Percentiles rank a stretch among this genome's conserved stretches.
Conservation (phyloP, 2,888 invertebrate species). For the Labia minor region DNA sequence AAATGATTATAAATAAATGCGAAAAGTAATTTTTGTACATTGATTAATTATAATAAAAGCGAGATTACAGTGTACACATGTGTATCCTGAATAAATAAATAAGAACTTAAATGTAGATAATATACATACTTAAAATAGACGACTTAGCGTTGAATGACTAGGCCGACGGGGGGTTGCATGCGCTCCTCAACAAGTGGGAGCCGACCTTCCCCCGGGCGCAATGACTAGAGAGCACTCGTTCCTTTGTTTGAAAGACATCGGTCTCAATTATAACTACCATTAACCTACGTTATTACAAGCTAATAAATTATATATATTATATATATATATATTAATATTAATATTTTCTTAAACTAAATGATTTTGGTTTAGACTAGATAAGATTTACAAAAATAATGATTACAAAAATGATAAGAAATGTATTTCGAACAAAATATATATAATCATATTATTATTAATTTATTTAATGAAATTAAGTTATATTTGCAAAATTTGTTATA, state of each 20-base stretch:
- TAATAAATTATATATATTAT: too few relatives aligned
- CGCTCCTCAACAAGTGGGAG: background rate
- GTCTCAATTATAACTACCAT: background rate
- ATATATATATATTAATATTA: too few relatives aligned
- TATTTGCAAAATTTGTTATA: too few relatives aligned
- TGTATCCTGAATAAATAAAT: constrained; percentile 7
- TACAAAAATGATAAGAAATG: too few relatives aligned
- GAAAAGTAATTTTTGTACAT: background rate
- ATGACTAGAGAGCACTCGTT: constrained; percentile 13
- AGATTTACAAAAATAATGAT: too few relatives aligned
- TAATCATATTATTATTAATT: too few relatives aligned
- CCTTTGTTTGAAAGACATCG: background rate
- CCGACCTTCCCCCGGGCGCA: background rate
- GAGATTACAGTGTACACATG: constrained; percentile 9
- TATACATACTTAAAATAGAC: background rate
- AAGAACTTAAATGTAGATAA: background rate
- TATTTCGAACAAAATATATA: too few relatives aligned
- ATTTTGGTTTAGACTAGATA: too few relatives aligned
- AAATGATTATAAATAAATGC: background rate
- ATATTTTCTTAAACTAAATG: too few relatives aligned
- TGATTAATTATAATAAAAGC: background rate
- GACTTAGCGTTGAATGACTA: background rate
- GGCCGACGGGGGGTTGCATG: background rate
- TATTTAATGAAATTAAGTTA: too few relatives aligned
- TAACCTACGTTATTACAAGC: background rate